Percentiles rank a stretch among this genome's conserved stretches.
Conservation (phyloP, 2,888 invertebrate genomes). For the Sinopyrophorus schimmeli region DNA sequence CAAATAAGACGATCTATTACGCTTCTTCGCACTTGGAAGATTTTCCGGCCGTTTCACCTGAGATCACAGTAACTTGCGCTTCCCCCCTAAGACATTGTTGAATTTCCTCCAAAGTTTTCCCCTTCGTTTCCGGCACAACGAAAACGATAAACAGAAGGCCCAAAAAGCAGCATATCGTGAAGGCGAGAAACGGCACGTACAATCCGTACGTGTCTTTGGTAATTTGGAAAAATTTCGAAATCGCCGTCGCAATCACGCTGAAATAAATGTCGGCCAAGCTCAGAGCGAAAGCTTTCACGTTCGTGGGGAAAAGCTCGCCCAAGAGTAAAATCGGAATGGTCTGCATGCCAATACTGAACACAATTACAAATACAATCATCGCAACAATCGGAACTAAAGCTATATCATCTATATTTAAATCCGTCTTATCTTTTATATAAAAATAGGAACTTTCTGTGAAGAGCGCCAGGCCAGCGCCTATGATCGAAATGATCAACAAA, state of each 20-base stretch:
- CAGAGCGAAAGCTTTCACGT: constrained; percentile 59
- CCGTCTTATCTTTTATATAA: constrained; percentile 46
- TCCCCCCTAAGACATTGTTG: constrained; percentile 7
- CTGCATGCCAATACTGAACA: constrained; percentile 57
- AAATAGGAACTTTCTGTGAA: constrained; percentile 52
- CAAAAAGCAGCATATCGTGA: constrained; percentile 63
- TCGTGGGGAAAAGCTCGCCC: constrained; percentile 58
- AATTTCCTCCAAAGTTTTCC: constrained; percentile 70
- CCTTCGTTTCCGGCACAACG: constrained; percentile 71
- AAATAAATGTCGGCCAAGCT: constrained; percentile 58
- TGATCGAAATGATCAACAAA: constrained; percentile 60
- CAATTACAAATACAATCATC: constrained; percentile 54
- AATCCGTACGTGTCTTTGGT: constrained; percentile 63
- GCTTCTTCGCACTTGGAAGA: background rate
- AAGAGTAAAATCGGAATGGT: constrained; percentile 57
- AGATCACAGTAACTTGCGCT: background rate
- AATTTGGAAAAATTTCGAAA: constrained; percentile 54
- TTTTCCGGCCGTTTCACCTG: background rate
- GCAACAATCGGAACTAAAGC: constrained; percentile 54
- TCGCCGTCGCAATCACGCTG: constrained; percentile 53
- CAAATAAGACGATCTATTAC: background rate
- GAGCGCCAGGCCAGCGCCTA: constrained; percentile 49
- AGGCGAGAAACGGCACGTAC: constrained; percentile 68
- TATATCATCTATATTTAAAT: constrained; percentile 41
- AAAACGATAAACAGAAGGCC: constrained; percentile 65